Conservation (phyloP, 64 coral and sea anemone species). For the Stichodactyla mertensii region DNA sequence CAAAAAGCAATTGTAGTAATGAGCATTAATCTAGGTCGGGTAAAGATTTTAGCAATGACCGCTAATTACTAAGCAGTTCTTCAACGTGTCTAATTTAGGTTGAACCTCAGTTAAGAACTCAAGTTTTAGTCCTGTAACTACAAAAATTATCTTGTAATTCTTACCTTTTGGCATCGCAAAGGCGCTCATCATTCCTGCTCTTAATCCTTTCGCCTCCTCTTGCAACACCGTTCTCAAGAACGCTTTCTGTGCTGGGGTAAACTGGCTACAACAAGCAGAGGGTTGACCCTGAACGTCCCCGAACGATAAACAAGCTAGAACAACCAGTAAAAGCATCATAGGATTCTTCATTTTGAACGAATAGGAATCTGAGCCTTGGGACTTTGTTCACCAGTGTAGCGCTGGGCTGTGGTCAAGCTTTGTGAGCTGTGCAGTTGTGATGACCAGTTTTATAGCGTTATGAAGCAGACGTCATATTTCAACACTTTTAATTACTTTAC, state of each 20-base stretch:
- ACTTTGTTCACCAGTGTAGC: neutral
- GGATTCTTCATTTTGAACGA: neutral
- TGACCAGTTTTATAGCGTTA: neutral
- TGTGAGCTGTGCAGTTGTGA: neutral
- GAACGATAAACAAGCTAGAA: neutral
- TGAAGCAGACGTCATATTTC: neutral
- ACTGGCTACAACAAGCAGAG: neutral
- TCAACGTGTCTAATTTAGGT: too few relatives aligned
- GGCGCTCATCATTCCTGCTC: conserved; percentile 5
- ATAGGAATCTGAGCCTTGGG: too few relatives aligned
- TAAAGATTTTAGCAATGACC: too few relatives aligned
- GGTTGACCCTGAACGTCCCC: neutral
- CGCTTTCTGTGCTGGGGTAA: neutral
- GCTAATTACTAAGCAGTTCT: too few relatives aligned
- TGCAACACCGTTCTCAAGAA: neutral
- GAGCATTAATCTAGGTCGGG: too few relatives aligned
- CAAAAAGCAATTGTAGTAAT: too few relatives aligned
- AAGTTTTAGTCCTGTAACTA: neutral
- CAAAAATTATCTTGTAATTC: neutral
- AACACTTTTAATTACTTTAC: neutral
- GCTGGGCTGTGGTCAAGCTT: neutral
- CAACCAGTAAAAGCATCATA: neutral
- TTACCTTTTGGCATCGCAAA: neutral
- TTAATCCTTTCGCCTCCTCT: conserved; percentile 9
- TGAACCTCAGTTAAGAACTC: too few relatives aligned